Base-by-base conservation (phyloP, 1,140 invertebrate genomes). In the Cotesia glomerata region DNA sequence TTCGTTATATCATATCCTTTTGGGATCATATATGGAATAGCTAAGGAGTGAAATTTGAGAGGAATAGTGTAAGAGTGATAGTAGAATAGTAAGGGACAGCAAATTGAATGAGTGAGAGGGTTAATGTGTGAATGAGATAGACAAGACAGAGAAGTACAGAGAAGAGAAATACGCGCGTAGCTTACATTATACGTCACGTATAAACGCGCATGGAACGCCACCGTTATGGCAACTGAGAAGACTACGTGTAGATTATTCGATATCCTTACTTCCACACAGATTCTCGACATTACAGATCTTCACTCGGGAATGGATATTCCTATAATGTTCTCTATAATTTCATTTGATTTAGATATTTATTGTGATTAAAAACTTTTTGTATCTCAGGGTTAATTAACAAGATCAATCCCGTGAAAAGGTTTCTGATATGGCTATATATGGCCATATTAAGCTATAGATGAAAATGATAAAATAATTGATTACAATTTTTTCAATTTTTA, bases 171-270 rank as follows among this genome's bases (percentile, higher is more conserved):
- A 67, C 51, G 65, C 7, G 49, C 32, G 35, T 56, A 67, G 65
- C 49, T 54, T 67, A 67, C 49, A 36, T 54, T 67, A 52, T 67
- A 54, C 52, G 65, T 67, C 65, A 67, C 65, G 65, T 67, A 67
- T 26, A 13, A 32, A 49, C 63, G 63, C 16, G 14, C 34, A 36
- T 26, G 63, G 63, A 45, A 34, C 34, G 18, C 32, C 18, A 26
- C 13, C 32, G 39, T 16, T 65, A 18, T 65, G 63, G 63, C 18
- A 65, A 36, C 34, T 36, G 18, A 62, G 26, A 11, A 51, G 63
- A 65, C 34, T 39, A 26, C 63, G 39, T 18, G 36, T 26, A 65
- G 34, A 65, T 65, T 65, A 65, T 65, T 65, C 63, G 34, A 65
- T 51, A 51, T 58, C 36, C n/a, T 65, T 26, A 32, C 14, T 14